Evolutionary conservation across 1,140 invertebrate species (phyloP).

Genomic region (Euwallacea similis): DNA sequence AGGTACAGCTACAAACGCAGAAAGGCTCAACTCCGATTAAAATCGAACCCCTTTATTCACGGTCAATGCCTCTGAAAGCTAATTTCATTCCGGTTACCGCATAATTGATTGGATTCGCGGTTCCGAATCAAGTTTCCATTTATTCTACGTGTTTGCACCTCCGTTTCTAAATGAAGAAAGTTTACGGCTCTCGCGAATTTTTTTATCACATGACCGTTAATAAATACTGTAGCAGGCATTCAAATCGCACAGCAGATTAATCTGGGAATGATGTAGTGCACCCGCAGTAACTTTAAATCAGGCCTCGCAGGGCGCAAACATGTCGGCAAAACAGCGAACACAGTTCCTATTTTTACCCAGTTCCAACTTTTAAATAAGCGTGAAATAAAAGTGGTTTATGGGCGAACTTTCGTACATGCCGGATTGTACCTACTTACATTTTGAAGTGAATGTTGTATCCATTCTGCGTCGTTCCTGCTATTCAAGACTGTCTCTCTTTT

Average conservation of each 20-base stretch:
- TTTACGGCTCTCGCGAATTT: neutral
- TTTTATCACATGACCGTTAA: neutral
- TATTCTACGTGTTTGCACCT: neutral
- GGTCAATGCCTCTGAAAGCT: slow-evolving; percentile 9
- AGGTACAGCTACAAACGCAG: too few relatives aligned
- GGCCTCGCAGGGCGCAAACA: neutral
- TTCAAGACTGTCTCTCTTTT: too few relatives aligned
- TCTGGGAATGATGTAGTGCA: neutral
- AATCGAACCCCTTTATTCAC: neutral
- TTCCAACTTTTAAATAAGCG: slow-evolving; percentile 1
- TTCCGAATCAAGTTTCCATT: neutral
- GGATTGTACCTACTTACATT: too few relatives aligned
- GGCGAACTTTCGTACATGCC: neutral
- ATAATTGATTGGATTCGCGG: slow-evolving; percentile 11
- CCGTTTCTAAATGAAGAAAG: neutral
- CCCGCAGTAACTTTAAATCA: neutral
- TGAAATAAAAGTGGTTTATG: slow-evolving; percentile 3
- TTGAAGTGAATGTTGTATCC: too few relatives aligned
- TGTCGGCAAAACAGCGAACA: neutral
- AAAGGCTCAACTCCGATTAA: neutral
- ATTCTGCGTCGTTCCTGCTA: too few relatives aligned
- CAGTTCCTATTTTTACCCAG: neutral
- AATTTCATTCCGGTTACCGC: slow-evolving; percentile 2
- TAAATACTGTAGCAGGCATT: neutral
- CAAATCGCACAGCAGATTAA: neutral